A percentile compares a stretch with the other conserved stretches of the same genome.
These are phyloP conservation scores for Anolis sagrei DNA, from an alignment of 2,113 vertebrate genomes.

Conservation along the genomic window DNA sequence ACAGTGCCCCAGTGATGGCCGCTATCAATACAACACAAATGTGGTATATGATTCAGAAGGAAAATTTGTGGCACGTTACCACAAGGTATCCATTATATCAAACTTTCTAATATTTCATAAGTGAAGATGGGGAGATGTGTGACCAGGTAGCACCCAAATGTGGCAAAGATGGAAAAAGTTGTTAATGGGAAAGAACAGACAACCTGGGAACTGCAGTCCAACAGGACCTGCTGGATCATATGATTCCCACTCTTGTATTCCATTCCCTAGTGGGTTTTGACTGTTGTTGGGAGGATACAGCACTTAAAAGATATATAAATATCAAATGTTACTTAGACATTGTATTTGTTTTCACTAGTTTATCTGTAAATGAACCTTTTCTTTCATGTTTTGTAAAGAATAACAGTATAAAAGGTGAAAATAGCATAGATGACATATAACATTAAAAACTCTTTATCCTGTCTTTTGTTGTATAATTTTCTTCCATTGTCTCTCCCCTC, in stretches of 20 bases:
- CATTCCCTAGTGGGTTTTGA: background rate
- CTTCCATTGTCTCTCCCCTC: background rate
- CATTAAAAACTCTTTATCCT: background rate
- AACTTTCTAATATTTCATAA: no score
- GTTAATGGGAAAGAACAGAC: no score
- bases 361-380: background rate
- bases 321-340: background rate
- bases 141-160: no score
- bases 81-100: slow-evolving; percentile 56
- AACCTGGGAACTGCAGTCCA: no score
- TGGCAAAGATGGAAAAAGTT: no score
- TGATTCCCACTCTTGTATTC: no score
- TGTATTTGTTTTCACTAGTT: background rate
- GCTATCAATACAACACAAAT: slow-evolving; percentile 64
- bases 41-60: slow-evolving; percentile 68
- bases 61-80: slow-evolving; percentile 61
- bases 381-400: background rate
- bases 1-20: slow-evolving; percentile 51
- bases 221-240: no score
- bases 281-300: background rate
- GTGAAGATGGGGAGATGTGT: no score
- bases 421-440: background rate
- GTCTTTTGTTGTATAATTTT: background rate
- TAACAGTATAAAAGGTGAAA: background rate
- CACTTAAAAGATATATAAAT: background rate